These are phyloP conservation scores for Graphium colonna DNA, from an alignment of 2,888 invertebrate genomes.

Conservation along the genomic window DNA sequence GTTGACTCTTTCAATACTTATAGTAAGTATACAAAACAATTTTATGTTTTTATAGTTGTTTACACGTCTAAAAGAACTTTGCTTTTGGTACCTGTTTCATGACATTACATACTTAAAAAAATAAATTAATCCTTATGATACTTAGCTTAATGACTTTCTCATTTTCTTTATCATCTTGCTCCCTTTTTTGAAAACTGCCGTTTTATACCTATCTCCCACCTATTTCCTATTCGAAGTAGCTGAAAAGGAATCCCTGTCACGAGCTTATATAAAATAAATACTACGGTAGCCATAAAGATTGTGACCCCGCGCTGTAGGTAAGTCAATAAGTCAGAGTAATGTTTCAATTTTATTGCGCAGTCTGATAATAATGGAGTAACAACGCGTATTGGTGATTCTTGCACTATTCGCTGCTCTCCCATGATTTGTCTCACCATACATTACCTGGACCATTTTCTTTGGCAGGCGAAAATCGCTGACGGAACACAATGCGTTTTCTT, in stretches of 20 bases:
- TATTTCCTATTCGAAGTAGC: background rate
- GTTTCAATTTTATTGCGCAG: slow-evolving; percentile 32
- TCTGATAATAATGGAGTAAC: slow-evolving; percentile 25
- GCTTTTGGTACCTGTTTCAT: too few species aligned
- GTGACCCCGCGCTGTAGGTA: slow-evolving; percentile 24
- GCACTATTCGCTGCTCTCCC: slow-evolving; percentile 21
- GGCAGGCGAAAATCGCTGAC: slow-evolving; percentile 16
- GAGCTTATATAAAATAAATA: slow-evolving; percentile 6
- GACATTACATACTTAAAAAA: too few species aligned
- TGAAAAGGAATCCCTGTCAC: background rate
- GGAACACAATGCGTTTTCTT: slow-evolving; percentile 2
- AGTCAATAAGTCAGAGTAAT: slow-evolving; percentile 33
- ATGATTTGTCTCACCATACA: slow-evolving; percentile 25
- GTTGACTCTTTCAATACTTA: too few species aligned
- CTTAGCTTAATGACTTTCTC: too few species aligned
- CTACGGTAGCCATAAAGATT: slow-evolving; percentile 11
- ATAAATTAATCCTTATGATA: too few species aligned
- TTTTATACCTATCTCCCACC: too few species aligned
- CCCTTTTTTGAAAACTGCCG: too few species aligned
- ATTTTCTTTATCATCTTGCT: too few species aligned
- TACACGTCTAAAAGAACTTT: too few species aligned
- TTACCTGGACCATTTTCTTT: slow-evolving; percentile 25
- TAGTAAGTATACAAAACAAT: too few species aligned
- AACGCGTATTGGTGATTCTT: slow-evolving; percentile 16
- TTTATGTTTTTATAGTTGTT: too few species aligned